Percentiles rank a stretch among this genome's conserved stretches.
Conservation (phyloP, 1,140 invertebrate genomes). For the Thaumatotibia leucotreta region DNA sequence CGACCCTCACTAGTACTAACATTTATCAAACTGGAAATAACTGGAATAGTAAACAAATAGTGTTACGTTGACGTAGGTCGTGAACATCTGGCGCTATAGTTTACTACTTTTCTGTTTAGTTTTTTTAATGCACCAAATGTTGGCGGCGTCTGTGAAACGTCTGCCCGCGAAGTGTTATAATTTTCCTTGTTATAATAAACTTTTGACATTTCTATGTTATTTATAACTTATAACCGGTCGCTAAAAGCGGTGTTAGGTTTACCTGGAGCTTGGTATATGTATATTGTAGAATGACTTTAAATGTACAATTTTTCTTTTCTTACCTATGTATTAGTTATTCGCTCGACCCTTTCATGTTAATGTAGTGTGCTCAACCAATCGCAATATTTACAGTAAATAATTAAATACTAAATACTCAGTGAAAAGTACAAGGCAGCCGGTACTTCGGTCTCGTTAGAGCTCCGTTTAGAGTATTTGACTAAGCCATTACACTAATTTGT, state of each 20-base stretch:
- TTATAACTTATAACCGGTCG: neutral
- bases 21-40: slow-evolving; percentile 54
- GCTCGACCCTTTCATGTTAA: neutral
- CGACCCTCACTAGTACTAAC: neutral
- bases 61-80: slow-evolving; percentile 15
- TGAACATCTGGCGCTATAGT: slow-evolving; percentile 10
- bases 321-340: no score
- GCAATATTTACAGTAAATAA: neutral
- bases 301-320: no score
- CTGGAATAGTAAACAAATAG: slow-evolving; percentile 50
- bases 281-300: no score
- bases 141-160: slow-evolving; percentile 12
- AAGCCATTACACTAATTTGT: neutral
- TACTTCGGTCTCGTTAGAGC: neutral
- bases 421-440: neutral
- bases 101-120: slow-evolving; percentile 14
- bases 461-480: slow-evolving; percentile 13
- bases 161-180: slow-evolving; percentile 11
- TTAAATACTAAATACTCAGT: slow-evolving; percentile 6
- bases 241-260: no score
- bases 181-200: slow-evolving; percentile 12
- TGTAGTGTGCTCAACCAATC: neutral
- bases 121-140: slow-evolving; percentile 11
- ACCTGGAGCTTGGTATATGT: no score
- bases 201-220: slow-evolving; percentile 7